Conservation (phyloP, 2,113 vertebrate species). For the Corythornis madagascariensis region DNA sequence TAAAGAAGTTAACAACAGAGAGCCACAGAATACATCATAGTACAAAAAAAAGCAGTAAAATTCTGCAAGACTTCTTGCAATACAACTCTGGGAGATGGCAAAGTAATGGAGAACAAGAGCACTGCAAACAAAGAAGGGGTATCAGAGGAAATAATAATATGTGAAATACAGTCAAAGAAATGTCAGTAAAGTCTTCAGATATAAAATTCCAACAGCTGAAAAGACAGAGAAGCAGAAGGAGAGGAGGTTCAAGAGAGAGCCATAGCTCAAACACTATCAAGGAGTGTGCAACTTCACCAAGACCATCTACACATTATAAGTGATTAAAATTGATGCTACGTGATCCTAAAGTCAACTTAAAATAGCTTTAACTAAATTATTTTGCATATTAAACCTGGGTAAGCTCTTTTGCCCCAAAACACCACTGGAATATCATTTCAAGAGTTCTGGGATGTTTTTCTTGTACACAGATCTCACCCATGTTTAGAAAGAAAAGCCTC, state of each 20-base stretch:
- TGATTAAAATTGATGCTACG: not conserved
- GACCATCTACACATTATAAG: fast-evolving
- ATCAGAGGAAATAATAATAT: not conserved
- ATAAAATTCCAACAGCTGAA: not conserved
- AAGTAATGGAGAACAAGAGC: not conserved
- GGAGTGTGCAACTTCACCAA: not conserved
- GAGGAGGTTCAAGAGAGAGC: not conserved
- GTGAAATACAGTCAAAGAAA: not conserved
- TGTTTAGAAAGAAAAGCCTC: not conserved
- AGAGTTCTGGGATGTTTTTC: not conserved
- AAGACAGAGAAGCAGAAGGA: not conserved
- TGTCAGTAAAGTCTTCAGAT: not conserved
- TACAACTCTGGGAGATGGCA: not conserved
- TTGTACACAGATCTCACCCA: not conserved
- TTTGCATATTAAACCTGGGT: not conserved
- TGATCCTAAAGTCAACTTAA: not conserved
- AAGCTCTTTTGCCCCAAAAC: not conserved
- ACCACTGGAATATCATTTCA: not conserved
- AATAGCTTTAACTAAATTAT: not conserved
- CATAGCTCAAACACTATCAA: not conserved
- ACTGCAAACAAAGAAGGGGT: not conserved
- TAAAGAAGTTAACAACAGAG: not conserved
- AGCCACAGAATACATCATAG: not conserved
- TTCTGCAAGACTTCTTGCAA: not conserved
- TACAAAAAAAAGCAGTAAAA: not conserved